phyloP scores from a whole-genome alignment of 2,888 invertebrate species.

The Drosophila percnosoma region DNA sequence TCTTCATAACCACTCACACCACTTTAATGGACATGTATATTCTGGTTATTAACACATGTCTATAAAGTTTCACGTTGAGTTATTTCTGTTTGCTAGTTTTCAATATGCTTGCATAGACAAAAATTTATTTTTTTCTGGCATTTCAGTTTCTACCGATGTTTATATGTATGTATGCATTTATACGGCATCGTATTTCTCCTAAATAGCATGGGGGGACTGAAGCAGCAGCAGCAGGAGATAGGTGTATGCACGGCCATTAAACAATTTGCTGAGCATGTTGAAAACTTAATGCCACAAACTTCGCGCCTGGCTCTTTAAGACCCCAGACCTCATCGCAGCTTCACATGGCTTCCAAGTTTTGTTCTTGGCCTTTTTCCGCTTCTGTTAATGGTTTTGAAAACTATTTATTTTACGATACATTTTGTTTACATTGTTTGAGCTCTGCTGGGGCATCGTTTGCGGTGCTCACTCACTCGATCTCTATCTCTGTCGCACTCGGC shows the following conservation, averaged over 20 bases:
- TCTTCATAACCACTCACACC: background rate
- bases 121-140: conserved; percentile 32
- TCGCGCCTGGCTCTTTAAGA: conserved; percentile 55
- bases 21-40: conserved; percentile 44
- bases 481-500: background rate
- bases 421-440: conserved; percentile 70
- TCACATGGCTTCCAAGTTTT: conserved; percentile 34
- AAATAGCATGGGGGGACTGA: background rate
- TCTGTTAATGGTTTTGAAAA: conserved; percentile 68
- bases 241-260: conserved; percentile 41
- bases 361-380: conserved; percentile 28
- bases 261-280: conserved; percentile 66
- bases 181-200: conserved; percentile 21
- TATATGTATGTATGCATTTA: conserved; percentile 1
- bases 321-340: conserved; percentile 23
- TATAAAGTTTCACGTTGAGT: conserved; percentile 46
- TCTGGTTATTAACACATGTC: conserved; percentile 67
- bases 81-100: conserved; percentile 51
- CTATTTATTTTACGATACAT: conserved; percentile 78
- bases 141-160: conserved; percentile 27
- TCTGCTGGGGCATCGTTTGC: conserved; percentile 47
- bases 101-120: conserved; percentile 48
- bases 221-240: background rate
- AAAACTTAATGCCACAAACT: conserved; percentile 66
- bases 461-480: conserved; percentile 7